These are phyloP conservation scores for Chalcosyrphus nemorum DNA, from an alignment of 2,888 invertebrate genomes.

Conservation along the genomic window DNA sequence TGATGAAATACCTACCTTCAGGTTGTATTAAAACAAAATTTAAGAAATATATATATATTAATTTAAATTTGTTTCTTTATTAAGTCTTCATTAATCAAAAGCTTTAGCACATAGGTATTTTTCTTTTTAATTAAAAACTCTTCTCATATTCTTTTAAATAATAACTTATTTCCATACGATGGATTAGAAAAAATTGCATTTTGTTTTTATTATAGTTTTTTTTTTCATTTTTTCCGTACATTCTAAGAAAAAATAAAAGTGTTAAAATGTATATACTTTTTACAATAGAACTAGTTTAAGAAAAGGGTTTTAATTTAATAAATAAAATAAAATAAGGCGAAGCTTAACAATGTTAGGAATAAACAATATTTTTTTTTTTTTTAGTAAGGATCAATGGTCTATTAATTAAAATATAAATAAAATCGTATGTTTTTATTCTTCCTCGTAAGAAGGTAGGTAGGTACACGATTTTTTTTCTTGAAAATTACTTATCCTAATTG, in stretches of 20 bases:
- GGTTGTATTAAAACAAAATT: neutral
- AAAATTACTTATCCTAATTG: conserved; percentile 48
- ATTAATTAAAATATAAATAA: conserved; percentile 17
- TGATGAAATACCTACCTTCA: neutral
- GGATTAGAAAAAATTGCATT: conserved; percentile 9
- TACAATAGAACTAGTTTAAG: conserved; percentile 17
- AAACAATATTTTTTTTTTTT: neutral
- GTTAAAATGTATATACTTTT: conserved; percentile 20
- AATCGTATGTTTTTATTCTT: neutral
- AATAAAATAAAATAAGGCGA: neutral
- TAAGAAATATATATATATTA: conserved; percentile 51
- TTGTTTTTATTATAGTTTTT: neutral
- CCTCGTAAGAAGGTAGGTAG: conserved; percentile 57
- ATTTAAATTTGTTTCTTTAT: conserved; percentile 68
- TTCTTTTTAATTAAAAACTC: conserved; percentile 38
- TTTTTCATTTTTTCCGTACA: neutral
- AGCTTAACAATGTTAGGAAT: neutral
- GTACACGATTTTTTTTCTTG: conserved; percentile 56
- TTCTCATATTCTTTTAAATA: conserved; percentile 14
- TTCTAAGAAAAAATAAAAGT: conserved; percentile 12
- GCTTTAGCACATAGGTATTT: conserved; percentile 67
- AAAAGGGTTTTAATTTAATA: neutral
- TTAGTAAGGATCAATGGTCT: conserved; percentile 11
- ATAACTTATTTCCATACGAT: conserved; percentile 27
- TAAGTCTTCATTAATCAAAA: conserved; percentile 69